Evolutionary conservation across 2,113 vertebrate genomes (phyloP), one percentile per base, ranked within the genome.

Genomic region (Tylochromis polylepis): DNA sequence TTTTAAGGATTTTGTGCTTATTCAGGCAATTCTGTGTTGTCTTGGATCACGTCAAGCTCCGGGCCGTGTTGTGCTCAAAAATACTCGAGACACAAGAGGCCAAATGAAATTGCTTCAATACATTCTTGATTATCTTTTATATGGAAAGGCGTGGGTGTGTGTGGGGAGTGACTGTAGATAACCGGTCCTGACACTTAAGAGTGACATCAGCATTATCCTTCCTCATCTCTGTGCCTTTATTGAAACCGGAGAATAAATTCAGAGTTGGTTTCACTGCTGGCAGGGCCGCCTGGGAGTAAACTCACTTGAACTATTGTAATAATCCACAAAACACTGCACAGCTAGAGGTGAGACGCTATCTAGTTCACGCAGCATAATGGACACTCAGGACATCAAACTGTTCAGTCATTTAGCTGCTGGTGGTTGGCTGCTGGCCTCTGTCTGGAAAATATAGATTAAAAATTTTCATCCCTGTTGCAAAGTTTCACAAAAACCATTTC

Each of bases 351-450:
- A 82, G 88, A 91, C 85, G 85, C 55, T 60, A 83, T 90, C 75
- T 72, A 58, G 79, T 81, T 86, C 85, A 53, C 46, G 41, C 29
- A 55, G 88, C 49, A 77, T 91, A 83, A 93, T 88, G 82, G 89
- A 79, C 90, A 90, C 79, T 90, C 75, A 38, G 78, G 81, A 87
- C 89, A 80, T 93, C 89, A 94, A 91, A 87, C 82, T 79, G 81
- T 90, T 82, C 49, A 75, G 75, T 81, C 81, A 75, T 89, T 83
- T 46, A 7, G 22, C 24, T 72, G 67, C 53, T 79, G 89, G 85
- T 78, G 56, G 81, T 86, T 81, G 81, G 85, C 72, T 11, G 24
- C 85, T 55, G 38, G n/a, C 22, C 41, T 59, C 8, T 10, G 43
- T 86, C 29, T 82, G 43, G 4, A 62, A 60, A 41, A 84, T 51